A percentile compares a stretch with the other conserved stretches of the same genome.
These are phyloP conservation scores for Coenobita brevimanus DNA, from an alignment of 1,140 invertebrate genomes.

Conservation along the genomic window DNA sequence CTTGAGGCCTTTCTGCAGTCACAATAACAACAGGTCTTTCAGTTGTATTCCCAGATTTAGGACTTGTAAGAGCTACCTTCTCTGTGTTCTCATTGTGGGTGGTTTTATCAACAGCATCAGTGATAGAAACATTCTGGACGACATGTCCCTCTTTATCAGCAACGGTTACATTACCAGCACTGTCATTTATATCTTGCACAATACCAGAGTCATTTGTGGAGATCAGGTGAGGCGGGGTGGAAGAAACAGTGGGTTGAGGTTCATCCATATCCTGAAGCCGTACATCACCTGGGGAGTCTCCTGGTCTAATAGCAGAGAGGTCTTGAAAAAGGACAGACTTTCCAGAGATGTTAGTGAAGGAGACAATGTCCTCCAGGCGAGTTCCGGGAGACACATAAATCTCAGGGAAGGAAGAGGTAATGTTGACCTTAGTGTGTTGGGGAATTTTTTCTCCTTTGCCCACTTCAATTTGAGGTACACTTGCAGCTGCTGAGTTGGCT, in stretches of 20 bases:
- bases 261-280: constrained; percentile 16
- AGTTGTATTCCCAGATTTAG: background rate
- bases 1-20: constrained; percentile 1
- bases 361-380: constrained; percentile 20
- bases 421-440: background rate
- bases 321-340: background rate
- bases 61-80: too few relatives aligned
- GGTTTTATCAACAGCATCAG: too few relatives aligned
- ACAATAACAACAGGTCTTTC: constrained; percentile 19
- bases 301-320: constrained; percentile 38
- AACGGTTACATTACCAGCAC: too few relatives aligned
- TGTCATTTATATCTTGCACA: too few relatives aligned
- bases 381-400: constrained; percentile 50
- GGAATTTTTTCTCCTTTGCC: background rate
- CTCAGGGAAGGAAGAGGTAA: background rate
- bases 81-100: too few relatives aligned
- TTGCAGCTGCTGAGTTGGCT: too few relatives aligned
- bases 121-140: too few relatives aligned
- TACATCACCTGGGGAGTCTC: constrained; percentile 50
- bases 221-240: too few relatives aligned
- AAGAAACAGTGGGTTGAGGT: background rate
- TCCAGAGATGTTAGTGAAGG: constrained; percentile 19
- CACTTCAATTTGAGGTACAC: background rate
- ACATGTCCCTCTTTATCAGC: too few relatives aligned
- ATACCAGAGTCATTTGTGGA: too few relatives aligned